Evolutionary conservation across 53 echinoderm and acorn worm species (phyloP), one percentile per base, ranked within the genome.

Genomic region (Temnopleurus reevesii): DNA sequence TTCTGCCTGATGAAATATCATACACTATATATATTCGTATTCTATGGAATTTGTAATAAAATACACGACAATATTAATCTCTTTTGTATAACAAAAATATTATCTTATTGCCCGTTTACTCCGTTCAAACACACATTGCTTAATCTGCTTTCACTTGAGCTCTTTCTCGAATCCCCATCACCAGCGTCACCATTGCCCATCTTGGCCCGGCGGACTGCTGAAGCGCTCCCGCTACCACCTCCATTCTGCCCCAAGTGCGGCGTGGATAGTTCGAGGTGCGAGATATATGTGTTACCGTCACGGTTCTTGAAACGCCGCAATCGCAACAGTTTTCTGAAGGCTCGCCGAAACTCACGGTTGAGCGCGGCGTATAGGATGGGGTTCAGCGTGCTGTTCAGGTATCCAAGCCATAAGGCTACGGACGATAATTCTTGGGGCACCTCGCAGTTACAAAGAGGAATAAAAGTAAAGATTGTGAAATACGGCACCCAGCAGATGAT

Each of bases 401-500:
- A 95, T 0, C 95, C 95, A 12, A 95, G 59, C 95, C 95, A 95
- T 12, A 95, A 44, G 17, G 89, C 87, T 0, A 95, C 89, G 87
- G 92, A 90, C 7, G 76, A 46, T 1, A 95, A 76, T 13, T 86
- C 49, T 27, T 43, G 64, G 23, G 93, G 92, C 17, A 91, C 89
- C 30, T 64, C 76, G 46, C 89, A 89, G 18, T 81, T 63, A 63
- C 92, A 94, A 9, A 95, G 30, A 23, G 90, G 90, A 12, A 66
- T 84, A 83, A 95, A 93, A 5, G 95, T 95, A 63, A 95, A 95
- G 27, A 95, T 84, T 63, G 91, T 91, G 91, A 95, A 95, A 61
- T 95, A 95, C 1, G 95, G 95, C 0, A 95, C 95, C 95, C 95
- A 95, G 64, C 95, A 95, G 27, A 95, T 81, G 46, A 94, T 92